phyloP scores from a whole-genome alignment of 2,113 vertebrate genomes.

The Gallinago undulata region DNA sequence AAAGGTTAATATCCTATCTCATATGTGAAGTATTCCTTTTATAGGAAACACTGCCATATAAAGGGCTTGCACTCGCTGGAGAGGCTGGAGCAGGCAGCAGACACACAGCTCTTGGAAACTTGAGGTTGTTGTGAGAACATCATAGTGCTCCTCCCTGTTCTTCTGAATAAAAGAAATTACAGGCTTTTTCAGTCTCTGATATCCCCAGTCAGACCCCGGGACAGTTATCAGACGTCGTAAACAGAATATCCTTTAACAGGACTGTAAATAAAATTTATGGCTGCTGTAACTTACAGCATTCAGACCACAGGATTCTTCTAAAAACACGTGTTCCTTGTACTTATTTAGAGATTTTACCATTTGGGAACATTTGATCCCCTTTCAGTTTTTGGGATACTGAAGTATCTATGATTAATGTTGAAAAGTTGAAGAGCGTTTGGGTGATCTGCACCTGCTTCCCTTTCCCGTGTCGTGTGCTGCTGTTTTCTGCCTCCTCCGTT shows the following conservation, averaged over 20 bases:
- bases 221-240: not conserved
- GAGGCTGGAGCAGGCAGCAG: not conserved
- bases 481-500: not conserved
- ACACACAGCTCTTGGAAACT: not conserved
- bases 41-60: not conserved
- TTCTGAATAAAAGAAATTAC: not conserved
- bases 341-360: not conserved
- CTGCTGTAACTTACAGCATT: not conserved
- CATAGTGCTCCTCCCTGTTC: not conserved
- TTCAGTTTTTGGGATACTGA: not conserved
- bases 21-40: not conserved
- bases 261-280: conserved; percentile 4
- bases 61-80: not conserved
- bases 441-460: not conserved
- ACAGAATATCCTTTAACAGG: not conserved
- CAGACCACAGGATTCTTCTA: not conserved
- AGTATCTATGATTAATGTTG: not conserved
- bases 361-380: not conserved
- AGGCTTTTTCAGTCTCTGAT: not conserved
- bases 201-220: not conserved
- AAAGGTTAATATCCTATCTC: not conserved
- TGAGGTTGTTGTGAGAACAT: not conserved
- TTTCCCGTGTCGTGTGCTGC: not conserved
- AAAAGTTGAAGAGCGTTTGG: not conserved
- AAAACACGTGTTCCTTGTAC: not conserved